Conservation (phyloP, 2,797 vertebrate species). For the Limnodromus scolopaceus region DNA sequence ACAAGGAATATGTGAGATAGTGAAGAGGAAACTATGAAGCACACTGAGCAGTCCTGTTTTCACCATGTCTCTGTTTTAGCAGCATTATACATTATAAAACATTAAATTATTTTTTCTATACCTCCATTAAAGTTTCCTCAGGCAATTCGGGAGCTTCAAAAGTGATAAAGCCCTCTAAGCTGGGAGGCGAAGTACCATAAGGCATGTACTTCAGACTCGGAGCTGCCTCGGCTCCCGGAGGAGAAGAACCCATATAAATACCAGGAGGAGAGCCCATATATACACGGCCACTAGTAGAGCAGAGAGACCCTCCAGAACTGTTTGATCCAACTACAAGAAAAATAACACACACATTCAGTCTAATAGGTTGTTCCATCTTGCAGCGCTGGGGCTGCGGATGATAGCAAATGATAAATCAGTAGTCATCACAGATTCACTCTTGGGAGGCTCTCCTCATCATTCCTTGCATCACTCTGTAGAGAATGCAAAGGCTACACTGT, state of each 20-base stretch:
- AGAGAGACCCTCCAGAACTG: constrained; percentile 94
- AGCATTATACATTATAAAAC: constrained; percentile 1
- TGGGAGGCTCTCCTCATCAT: not conserved
- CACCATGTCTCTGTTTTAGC: not conserved
- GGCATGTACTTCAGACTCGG: constrained; percentile 92
- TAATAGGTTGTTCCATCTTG: not conserved
- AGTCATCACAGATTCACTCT: not conserved
- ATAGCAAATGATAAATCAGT: not conserved
- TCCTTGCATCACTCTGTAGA: not conserved
- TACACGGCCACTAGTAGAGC: constrained; percentile 89
- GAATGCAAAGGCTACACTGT: not conserved
- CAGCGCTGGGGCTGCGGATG: not conserved
- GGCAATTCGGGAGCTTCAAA: constrained; percentile 97
- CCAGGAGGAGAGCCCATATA: constrained; percentile 91
- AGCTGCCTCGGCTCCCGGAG: constrained; percentile 87
- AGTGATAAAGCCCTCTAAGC: constrained; percentile 94
- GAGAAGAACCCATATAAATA: constrained; percentile 87
- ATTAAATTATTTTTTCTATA: constrained; percentile 60
- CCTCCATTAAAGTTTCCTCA: constrained; percentile 98
- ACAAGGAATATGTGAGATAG: not conserved
- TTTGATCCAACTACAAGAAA: constrained; percentile 89
- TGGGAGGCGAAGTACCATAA: constrained; percentile 95
- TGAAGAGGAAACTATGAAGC: not conserved
- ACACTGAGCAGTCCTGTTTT: not conserved
- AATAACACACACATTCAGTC: constrained; percentile 42